Evolutionary conservation across 2,113 vertebrate species (phyloP), one percentile per base, ranked within the genome.

Genomic region (Larimichthys crocea): DNA sequence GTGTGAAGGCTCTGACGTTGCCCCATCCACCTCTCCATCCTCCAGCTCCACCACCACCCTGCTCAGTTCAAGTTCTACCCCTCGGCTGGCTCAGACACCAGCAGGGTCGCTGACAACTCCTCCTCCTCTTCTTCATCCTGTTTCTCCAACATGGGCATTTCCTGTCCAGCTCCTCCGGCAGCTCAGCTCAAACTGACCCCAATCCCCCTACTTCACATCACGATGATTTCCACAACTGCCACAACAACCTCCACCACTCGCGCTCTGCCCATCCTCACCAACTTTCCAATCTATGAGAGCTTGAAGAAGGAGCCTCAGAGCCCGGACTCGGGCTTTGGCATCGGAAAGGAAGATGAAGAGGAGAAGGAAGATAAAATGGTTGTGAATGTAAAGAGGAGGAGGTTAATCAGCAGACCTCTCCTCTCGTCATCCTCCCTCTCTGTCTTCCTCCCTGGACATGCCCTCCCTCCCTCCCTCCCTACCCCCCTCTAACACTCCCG

Each of bases 61-160:
- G 52, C 63, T 2, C 71, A 78, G 64, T 59, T 26, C 26, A 49
- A 29, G 2, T 22, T 3, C 29, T 22, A 35, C 74, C 22, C 35
- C 15, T 62, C 22, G 1, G 46, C 26, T 1, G 24, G 24, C 59
- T 83, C 77, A 0, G 74, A 68, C 40, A 52, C 73, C 40, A 85
- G 82, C 19, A 49, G 80, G 12, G 20, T 83, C 0, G 8, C 9
- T 1, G 68, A 66, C 35, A 50, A 70, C 19, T 86, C 67, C 24
- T 90, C 76, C n/a, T 80, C 76, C 55, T 66, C 86, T 5, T 85
- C 90, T 17, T 89, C 90, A 0, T 94, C 94, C 4, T 65, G 56
- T 70, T 94, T 92, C 86, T 95, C 91, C 5, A 95, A 94, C 93
- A 82, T 93, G 87, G 93, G 93, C 29, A 96, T 74, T 93, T 95